Evolutionary conservation across 1,140 invertebrate genomes (phyloP), one percentile per base, ranked within the genome.

Genomic region (Drosophila varians): DNA sequence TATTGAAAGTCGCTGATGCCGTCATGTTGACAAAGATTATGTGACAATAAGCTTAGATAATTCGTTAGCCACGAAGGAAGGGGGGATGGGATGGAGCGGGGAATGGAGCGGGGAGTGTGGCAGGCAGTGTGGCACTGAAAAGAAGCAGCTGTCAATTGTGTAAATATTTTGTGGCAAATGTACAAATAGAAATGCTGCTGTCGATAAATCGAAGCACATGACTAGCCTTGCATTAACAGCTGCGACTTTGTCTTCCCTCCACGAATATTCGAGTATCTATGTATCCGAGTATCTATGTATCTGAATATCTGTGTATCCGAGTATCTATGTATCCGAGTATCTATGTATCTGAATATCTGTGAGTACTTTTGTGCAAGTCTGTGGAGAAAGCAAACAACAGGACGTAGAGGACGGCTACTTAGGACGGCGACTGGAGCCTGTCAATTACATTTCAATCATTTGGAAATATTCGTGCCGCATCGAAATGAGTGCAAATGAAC

Each of bases 201-300:
- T 74, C 71, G 60, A 74, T 74, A 74, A 74, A 74, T 74, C 70
- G 70, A 74, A 66, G 70, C 70, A 74, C 70, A 74, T 74, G 71
- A 74, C 60, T 72, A 72, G 68, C 69, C 68, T 72, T 72, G 69
- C 69, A 72, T 72, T 72, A 72, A 73, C 69, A 72, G 69, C 69
- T 72, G 69, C 69, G 68, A 62, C 68, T 71, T 51, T 71, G 28
- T 66, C 23, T 58, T 28, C n/a, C n/a, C n/a, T n/a, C n/a, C n/a
- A n/a, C n/a, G n/a, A n/a, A n/a, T n/a, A n/a, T n/a, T n/a, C n/a
- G n/a, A n/a, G 53, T 47, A 16, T 46, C 21, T 26, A n/a, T n/a
- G 31, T 68, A 46, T 34, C 40, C 14, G 16, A 11, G 8, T 54
- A 28, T 54, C 14, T 43, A 12, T 16, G 21, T 45, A 14, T 12